Evolutionary conservation across 2,888 invertebrate genomes (phyloP).

Genomic region (Philopedon plagiatum): DNA sequence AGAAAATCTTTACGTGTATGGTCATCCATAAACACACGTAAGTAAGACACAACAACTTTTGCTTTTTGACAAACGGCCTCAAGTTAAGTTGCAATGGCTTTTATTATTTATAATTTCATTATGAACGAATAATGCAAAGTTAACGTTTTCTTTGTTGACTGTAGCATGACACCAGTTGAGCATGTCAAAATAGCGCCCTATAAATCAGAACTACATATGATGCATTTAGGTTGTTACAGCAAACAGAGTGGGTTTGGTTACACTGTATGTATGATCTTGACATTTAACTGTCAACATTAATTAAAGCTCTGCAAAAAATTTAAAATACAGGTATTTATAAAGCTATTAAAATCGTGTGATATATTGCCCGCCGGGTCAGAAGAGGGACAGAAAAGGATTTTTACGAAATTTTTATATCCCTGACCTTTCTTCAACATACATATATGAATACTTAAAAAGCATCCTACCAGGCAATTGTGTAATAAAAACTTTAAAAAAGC

Average conservation of each 20-base stretch:
- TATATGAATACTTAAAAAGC: slow-evolving; percentile 22
- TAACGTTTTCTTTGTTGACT: slow-evolving; percentile 23
- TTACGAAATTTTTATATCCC: slow-evolving; percentile 22
- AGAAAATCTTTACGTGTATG: slow-evolving; percentile 15
- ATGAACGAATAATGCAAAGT: slow-evolving; percentile 9
- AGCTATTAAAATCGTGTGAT: slow-evolving; percentile 12
- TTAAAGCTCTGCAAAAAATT: slow-evolving; percentile 1
- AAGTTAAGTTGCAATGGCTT: slow-evolving; percentile 18
- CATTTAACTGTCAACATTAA: slow-evolving; percentile 14
- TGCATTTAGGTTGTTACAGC: slow-evolving; percentile 12
- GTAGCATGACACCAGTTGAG: slow-evolving; percentile 15
- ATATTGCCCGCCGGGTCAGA: slow-evolving; percentile 9
- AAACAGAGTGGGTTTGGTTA: slow-evolving; percentile 30
- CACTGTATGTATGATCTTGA: slow-evolving; percentile 11
- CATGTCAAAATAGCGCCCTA: slow-evolving; percentile 14
- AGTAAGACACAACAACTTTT: slow-evolving; percentile 31
- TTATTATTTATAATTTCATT: slow-evolving; percentile 38
- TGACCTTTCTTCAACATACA: slow-evolving; percentile 26
- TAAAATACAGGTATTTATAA: not conserved
- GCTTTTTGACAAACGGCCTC: slow-evolving; percentile 25
- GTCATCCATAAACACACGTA: not conserved
- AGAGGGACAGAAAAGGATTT: slow-evolving; percentile 6
- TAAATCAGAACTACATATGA: slow-evolving; percentile 28
- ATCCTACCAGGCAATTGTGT: slow-evolving; percentile 19
- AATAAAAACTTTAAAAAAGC: slow-evolving; percentile 16